A percentile compares a stretch with the other conserved stretches of the same genome.
Conservation (phyloP, 2,113 vertebrate genomes). For the Aegithalos caudatus region DNA sequence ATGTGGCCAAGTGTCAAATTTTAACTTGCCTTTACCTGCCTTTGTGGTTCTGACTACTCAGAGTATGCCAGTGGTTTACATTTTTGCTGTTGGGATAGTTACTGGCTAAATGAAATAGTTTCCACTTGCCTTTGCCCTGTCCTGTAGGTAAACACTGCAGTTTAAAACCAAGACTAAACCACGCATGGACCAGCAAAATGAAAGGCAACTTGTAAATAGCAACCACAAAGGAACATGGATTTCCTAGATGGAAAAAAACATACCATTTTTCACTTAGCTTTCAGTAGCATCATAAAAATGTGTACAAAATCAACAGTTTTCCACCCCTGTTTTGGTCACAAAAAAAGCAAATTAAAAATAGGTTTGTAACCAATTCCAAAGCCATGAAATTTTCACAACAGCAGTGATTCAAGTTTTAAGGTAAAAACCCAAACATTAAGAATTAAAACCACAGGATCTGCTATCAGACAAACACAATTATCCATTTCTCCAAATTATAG, state of each 20-base stretch:
- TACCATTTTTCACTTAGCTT: not conserved
- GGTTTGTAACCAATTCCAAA: not conserved
- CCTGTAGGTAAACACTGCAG: not conserved
- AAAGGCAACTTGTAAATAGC: not conserved
- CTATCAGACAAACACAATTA: not conserved
- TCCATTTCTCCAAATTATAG: not conserved
- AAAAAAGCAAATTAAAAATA: not conserved
- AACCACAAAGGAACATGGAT: not conserved
- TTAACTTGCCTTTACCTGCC: conserved; percentile 19
- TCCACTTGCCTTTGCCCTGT: not conserved
- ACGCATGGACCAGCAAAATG: not conserved
- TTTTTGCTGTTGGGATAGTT: not conserved
- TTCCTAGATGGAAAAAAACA: not conserved
- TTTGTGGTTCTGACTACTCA: not conserved
- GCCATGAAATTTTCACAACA: not conserved
- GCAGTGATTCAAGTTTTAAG: not conserved
- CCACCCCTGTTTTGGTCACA: not conserved
- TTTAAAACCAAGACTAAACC: not conserved
- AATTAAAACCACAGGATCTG: not conserved
- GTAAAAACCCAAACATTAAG: not conserved
- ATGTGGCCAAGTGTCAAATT: conserved; percentile 18
- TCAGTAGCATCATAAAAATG: not conserved
- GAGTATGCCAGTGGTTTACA: not conserved
- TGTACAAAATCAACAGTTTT: not conserved
- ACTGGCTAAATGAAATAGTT: not conserved